phyloP scores from a whole-genome alignment of 2,113 vertebrate species.

The Spilogale gracilis region DNA sequence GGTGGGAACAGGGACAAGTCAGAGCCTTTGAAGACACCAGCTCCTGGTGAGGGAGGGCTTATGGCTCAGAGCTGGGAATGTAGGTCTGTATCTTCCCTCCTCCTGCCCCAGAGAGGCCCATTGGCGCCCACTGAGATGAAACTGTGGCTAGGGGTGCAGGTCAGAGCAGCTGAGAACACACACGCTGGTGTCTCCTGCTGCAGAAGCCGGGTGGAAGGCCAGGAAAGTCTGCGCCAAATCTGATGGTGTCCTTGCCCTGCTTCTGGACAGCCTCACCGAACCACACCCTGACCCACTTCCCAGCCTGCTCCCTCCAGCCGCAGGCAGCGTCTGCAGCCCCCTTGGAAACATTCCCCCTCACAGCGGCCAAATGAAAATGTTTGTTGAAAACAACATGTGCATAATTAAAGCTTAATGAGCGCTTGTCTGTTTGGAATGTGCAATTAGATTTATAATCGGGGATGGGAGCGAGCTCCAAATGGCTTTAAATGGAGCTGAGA shows the following conservation, averaged over 20 bases:
- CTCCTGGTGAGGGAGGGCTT: neutral
- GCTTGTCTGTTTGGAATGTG: slow-evolving; percentile 99
- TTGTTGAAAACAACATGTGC: slow-evolving; percentile 99
- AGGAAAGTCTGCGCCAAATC: neutral
- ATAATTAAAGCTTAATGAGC: slow-evolving; percentile 99
- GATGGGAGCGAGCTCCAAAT: slow-evolving; percentile 90
- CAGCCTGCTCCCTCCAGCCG: slow-evolving; percentile 83
- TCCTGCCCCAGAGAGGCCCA: neutral
- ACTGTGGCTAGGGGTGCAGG: neutral
- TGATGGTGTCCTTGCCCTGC: neutral
- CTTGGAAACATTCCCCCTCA: slow-evolving; percentile 95
- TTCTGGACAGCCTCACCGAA: neutral
- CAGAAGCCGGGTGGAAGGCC: neutral
- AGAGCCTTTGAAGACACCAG: neutral
- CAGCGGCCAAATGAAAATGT: slow-evolving; percentile 99
- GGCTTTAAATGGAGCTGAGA: slow-evolving; percentile 90
- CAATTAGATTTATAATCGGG: slow-evolving; percentile 99
- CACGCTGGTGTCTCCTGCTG: neutral
- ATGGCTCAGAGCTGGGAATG: neutral
- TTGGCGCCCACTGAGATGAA: neutral
- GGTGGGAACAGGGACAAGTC: neutral
- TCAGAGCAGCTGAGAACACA: neutral
- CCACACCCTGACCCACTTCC: slow-evolving; percentile 90
- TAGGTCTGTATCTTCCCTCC: neutral
- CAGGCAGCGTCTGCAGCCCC: slow-evolving; percentile 89